Evolutionary conservation across 2,797 vertebrate species (phyloP).

Genomic region (Schizothorax lantsangensis): DNA sequence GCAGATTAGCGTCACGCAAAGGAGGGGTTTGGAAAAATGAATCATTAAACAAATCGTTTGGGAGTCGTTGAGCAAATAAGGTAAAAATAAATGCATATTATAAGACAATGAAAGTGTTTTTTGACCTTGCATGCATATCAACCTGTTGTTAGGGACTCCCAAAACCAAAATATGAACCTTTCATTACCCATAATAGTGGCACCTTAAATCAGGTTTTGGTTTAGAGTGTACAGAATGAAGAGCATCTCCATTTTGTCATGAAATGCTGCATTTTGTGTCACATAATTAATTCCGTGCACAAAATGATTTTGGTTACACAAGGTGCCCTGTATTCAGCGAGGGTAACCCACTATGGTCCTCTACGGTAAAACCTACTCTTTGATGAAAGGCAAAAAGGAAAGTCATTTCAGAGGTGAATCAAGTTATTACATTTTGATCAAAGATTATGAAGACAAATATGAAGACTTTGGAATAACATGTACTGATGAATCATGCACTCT

Average conservation of each 20-base stretch:
- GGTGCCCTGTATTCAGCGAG: no score
- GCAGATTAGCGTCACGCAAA: no score
- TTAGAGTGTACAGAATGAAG: background rate
- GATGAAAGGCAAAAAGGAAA: constrained; percentile 7
- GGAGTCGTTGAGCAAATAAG: no score
- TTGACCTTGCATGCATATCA: no score
- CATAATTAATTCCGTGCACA: background rate
- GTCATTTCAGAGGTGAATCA: background rate
- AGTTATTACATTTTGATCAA: constrained; percentile 3
- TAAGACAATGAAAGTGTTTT: no score
- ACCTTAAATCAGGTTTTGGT: background rate
- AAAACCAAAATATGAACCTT: no score
- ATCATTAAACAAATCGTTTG: no score
- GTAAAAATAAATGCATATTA: no score
- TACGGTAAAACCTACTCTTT: background rate
- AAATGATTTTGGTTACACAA: background rate
- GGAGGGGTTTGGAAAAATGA: no score
- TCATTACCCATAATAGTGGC: no score
- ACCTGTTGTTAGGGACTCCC: no score
- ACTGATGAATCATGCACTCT: constrained; percentile 2
- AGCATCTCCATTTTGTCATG: background rate
- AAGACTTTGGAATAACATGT: background rate
- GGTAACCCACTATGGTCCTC: background rate
- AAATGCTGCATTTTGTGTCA: background rate
- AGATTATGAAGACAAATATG: constrained; percentile 10